phyloP scores from a whole-genome alignment of 1,140 invertebrate species.

The Homalodisca vitripennis region DNA sequence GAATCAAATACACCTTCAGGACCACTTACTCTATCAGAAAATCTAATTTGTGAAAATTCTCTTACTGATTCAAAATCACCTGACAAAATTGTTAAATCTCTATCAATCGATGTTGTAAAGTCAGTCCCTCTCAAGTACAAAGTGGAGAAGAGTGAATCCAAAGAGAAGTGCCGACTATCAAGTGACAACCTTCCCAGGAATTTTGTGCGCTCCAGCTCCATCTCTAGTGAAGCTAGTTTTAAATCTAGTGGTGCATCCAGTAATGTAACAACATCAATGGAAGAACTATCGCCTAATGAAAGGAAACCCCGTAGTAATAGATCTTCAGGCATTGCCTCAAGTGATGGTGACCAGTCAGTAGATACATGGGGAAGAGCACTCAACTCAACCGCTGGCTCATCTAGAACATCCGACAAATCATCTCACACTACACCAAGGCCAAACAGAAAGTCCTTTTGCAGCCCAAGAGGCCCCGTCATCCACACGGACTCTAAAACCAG shows the following conservation, averaged over 20 bases:
- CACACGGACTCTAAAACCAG: constrained; percentile 28
- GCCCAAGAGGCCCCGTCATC: constrained; percentile 22
- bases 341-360: not conserved
- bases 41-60: too few relatives aligned
- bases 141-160: constrained; percentile 15
- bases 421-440: constrained; percentile 32
- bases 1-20: not conserved
- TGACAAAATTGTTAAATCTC: not conserved
- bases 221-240: constrained; percentile 22
- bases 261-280: constrained; percentile 15
- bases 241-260: constrained; percentile 22
- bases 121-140: constrained; percentile 14
- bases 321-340: constrained; percentile 20
- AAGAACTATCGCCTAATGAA: constrained; percentile 14
- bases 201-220: constrained; percentile 18
- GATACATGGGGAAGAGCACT: not conserved
- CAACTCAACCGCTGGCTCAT: not conserved
- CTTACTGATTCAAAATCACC: not conserved
- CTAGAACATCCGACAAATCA: constrained; percentile 10
- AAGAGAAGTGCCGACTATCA: constrained; percentile 1
- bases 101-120: too few relatives aligned
- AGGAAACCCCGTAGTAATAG: constrained; percentile 16
- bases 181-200: not conserved
- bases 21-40: too few relatives aligned
- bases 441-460: constrained; percentile 37